Evolutionary conservation across 2,888 invertebrate genomes (phyloP), one percentile per base, ranked within the genome.

Genomic region (Pimpla rufipes): DNA sequence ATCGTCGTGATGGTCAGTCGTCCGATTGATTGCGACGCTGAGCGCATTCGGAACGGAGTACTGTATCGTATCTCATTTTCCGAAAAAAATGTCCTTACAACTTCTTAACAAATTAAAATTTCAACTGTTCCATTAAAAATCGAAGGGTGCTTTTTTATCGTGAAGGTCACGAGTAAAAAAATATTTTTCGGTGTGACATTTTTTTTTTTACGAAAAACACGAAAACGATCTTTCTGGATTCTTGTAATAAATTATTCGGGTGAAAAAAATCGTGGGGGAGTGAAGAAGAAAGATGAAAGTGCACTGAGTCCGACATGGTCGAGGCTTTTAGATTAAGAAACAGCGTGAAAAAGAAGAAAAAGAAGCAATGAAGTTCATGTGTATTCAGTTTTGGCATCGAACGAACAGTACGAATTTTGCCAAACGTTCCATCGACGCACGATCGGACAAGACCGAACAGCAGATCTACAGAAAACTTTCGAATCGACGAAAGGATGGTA

Each of bases 381-480:
- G 86, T 64, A 76, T 83, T 45, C 71, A 23, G 8, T 55, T 68
- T 47, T 75, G 50, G 66, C 81, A 74, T 35, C 66, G 59, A 59
- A 71, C 71, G 18, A 29, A 42, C 23, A 16, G 79, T 18, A 37
- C 79, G 11, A 57, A 78, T 59, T 78, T 85, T 8, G 50, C 73
- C 10, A 77, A 68, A 0, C 11, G 13, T 1, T 8, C 11, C 13
- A 8, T 8, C 8, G 18, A 52, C 29, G n/a, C 35, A n/a, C 52
- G 21, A 50, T 42, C 50, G 18, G 21, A 8, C 0, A 40, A 62
- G 13, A 71, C 52, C 67, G 77, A 80, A 1, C 87, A 84, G 67
- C 85, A 86, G n/a, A 88, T 79, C 52, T 90, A 89, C 67, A 81
- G 88, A 5, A 55, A 85, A 55, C 52, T 89, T 10, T 82, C 86